These are phyloP conservation scores for Drosophila lutescens DNA, from an alignment of 2,888 invertebrate genomes.

Conservation along the genomic window DNA sequence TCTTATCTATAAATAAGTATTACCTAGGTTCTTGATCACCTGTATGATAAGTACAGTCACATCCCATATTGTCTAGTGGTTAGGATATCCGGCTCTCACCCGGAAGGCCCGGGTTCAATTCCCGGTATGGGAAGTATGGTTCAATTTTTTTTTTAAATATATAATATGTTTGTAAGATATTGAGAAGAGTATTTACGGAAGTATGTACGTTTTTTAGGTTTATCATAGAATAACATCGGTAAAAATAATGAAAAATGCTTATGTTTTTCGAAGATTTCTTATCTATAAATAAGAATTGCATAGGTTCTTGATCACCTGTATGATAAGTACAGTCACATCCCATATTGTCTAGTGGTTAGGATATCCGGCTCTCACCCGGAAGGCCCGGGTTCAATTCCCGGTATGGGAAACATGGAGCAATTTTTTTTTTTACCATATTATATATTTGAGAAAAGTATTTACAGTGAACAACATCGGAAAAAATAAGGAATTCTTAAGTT, in stretches of 20 bases:
- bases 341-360: constrained; percentile 85
- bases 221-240: too few species aligned
- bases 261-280: too few species aligned
- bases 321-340: neutral
- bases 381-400: constrained; percentile 90
- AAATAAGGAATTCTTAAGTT: too few species aligned
- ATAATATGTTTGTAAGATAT: neutral
- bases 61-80: constrained; percentile 84
- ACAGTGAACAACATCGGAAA: too few species aligned
- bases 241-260: too few species aligned
- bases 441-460: too few species aligned
- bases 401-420: constrained; percentile 38
- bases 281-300: too few species aligned
- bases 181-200: too few species aligned
- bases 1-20: neutral
- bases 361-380: constrained; percentile 84
- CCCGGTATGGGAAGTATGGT: constrained; percentile 91
- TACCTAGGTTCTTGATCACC: neutral
- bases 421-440: too few species aligned
- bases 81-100: constrained; percentile 85
- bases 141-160: neutral
- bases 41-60: neutral
- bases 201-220: too few species aligned
- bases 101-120: constrained; percentile 92
- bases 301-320: too few species aligned